A percentile compares a stretch with the other conserved stretches of the same genome.
These are phyloP conservation scores for Orthosia cruda DNA, from an alignment of 2,888 invertebrate species.

Conservation along the genomic window DNA sequence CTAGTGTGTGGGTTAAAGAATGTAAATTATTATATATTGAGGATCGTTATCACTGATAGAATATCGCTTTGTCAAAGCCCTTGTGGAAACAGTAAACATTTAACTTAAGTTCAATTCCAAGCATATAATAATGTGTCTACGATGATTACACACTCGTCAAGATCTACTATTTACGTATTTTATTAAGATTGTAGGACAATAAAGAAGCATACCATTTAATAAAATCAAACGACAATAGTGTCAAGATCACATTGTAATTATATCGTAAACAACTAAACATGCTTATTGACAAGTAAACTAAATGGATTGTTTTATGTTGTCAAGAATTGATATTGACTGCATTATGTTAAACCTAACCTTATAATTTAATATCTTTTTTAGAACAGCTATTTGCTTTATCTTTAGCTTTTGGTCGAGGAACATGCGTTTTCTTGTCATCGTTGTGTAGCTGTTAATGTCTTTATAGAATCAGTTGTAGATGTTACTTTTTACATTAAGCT, in stretches of 20 bases:
- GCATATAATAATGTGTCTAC: neutral
- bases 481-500: neutral
- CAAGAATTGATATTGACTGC: neutral
- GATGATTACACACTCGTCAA: slow-evolving; percentile 3
- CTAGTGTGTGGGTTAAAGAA: too few species aligned
- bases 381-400: neutral
- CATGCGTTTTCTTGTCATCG: neutral
- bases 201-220: slow-evolving; percentile 26
- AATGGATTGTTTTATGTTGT: slow-evolving; percentile 4
- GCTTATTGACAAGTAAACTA: slow-evolving; percentile 1
- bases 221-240: slow-evolving; percentile 31
- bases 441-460: neutral
- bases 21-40: too few species aligned
- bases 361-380: neutral
- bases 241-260: slow-evolving; percentile 52
- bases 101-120: neutral
- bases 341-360: neutral
- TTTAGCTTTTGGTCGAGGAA: neutral
- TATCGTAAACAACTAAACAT: slow-evolving; percentile 21
- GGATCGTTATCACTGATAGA: too few species aligned
- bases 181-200: slow-evolving; percentile 14
- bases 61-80: too few species aligned
- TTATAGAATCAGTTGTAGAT: neutral
- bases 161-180: slow-evolving; percentile 25
- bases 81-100: neutral